These are phyloP conservation scores for Leptinotarsa juncta DNA, from an alignment of 2,888 invertebrate genomes.

Conservation along the genomic window DNA sequence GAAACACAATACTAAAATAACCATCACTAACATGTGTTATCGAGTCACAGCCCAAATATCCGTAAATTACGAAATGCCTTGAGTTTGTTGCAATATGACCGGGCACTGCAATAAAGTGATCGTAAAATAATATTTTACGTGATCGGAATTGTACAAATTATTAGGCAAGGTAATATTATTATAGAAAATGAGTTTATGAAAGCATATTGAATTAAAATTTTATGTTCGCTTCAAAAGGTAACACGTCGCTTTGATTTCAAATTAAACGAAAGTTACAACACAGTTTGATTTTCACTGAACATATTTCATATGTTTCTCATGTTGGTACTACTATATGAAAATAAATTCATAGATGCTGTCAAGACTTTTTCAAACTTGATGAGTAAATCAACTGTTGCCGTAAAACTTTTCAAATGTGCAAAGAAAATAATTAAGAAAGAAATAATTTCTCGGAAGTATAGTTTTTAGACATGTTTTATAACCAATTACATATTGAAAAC, in stretches of 20 bases:
- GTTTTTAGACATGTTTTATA: too few species aligned
- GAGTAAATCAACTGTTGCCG: too few species aligned
- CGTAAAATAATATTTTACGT: constrained; percentile 19
- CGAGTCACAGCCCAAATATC: not conserved
- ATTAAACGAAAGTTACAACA: not conserved
- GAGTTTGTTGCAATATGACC: constrained; percentile 15
- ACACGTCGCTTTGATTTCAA: not conserved
- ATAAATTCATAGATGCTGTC: too few species aligned
- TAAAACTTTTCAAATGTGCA: too few species aligned
- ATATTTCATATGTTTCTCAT: too few species aligned
- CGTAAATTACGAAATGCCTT: not conserved
- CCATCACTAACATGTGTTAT: not conserved
- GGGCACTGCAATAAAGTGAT: constrained; percentile 12
- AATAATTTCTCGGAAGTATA: too few species aligned
- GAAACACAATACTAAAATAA: not conserved
- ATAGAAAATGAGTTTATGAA: constrained; percentile 13
- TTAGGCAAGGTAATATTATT: not conserved
- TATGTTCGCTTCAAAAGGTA: not conserved
- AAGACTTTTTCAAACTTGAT: too few species aligned
- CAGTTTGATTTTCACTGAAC: not conserved
- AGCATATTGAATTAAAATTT: constrained; percentile 11
- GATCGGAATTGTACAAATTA: constrained; percentile 9
- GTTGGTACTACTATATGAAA: too few species aligned
- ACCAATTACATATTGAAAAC: too few species aligned
- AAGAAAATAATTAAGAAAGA: too few species aligned